A percentile compares a stretch with the other conserved stretches of the same genome.
Evolutionary conservation across 2,113 vertebrate species (phyloP).

Genomic region (Apeltes quadracus): DNA sequence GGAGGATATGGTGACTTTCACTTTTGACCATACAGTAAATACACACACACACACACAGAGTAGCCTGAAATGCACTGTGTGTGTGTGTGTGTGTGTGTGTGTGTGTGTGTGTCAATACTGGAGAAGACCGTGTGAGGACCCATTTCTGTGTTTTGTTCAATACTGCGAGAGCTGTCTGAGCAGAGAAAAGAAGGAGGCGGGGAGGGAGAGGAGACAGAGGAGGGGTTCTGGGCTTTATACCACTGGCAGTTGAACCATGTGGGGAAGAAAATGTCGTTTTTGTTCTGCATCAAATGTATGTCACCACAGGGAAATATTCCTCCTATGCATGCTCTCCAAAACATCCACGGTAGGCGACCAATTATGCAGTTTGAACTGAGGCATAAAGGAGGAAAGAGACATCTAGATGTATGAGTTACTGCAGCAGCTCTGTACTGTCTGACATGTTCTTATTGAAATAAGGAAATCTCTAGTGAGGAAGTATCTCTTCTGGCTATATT

Average conservation of each 20-base stretch:
- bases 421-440: constrained; percentile 7
- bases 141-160: constrained; percentile 32
- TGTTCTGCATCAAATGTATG: constrained; percentile 66
- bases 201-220: no score
- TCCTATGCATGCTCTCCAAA: constrained; percentile 30
- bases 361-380: constrained; percentile 63
- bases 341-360: constrained; percentile 48
- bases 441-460: neutral
- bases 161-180: constrained; percentile 39
- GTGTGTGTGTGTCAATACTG: neutral
- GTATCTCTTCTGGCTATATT: neutral
- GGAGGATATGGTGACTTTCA: constrained; percentile 32
- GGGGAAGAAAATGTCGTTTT: constrained; percentile 66
- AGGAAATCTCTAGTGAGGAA: neutral
- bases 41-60: neutral
- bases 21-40: constrained; percentile 12
- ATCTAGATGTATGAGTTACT: constrained; percentile 27
- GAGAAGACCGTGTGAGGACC: constrained; percentile 12
- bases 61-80: neutral
- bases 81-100: no score
- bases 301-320: constrained; percentile 61
- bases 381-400: constrained; percentile 46
- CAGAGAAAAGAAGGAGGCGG: constrained; percentile 7
- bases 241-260: constrained; percentile 43
- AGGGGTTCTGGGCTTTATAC: constrained; percentile 25